Conservation (phyloP, 2,888 invertebrate species). For the Patella ulyssiponensis region DNA sequence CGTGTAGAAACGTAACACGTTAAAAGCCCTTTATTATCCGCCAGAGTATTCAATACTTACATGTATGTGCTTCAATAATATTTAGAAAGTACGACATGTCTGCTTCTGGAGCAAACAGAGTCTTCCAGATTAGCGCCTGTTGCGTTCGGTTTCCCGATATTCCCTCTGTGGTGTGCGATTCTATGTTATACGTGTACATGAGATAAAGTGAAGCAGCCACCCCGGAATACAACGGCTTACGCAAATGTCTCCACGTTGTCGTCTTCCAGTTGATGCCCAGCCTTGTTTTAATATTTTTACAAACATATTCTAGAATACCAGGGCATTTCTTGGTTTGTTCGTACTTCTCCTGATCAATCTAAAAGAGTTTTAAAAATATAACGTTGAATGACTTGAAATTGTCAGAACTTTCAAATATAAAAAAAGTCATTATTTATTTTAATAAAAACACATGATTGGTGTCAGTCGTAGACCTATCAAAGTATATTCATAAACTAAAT, state of each 20-base stretch:
- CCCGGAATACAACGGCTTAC: slow-evolving; percentile 38
- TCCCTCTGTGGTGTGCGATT: not conserved
- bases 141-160: not conserved
- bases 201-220: slow-evolving; percentile 30
- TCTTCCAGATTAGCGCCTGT: slow-evolving; percentile 27
- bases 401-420: too few relatives aligned
- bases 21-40: too few relatives aligned
- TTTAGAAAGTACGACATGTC: too few relatives aligned
- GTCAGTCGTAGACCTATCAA: too few relatives aligned
- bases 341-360: slow-evolving; percentile 10
- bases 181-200: slow-evolving; percentile 13
- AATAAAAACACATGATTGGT: too few relatives aligned
- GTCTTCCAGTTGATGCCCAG: slow-evolving; percentile 29
- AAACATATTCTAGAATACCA: not conserved
- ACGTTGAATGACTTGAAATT: too few relatives aligned
- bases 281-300: slow-evolving; percentile 15
- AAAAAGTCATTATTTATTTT: too few relatives aligned
- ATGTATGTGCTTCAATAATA: too few relatives aligned
- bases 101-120: slow-evolving; percentile 4
- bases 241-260: slow-evolving; percentile 32
- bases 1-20: too few relatives aligned
- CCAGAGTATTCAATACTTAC: too few relatives aligned
- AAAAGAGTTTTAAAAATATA: too few relatives aligned
- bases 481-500: too few relatives aligned
- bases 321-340: slow-evolving; percentile 19